phyloP scores from a whole-genome alignment of 53 echinoderm and acorn worm genomes.

The Echinarachnius parma region DNA sequence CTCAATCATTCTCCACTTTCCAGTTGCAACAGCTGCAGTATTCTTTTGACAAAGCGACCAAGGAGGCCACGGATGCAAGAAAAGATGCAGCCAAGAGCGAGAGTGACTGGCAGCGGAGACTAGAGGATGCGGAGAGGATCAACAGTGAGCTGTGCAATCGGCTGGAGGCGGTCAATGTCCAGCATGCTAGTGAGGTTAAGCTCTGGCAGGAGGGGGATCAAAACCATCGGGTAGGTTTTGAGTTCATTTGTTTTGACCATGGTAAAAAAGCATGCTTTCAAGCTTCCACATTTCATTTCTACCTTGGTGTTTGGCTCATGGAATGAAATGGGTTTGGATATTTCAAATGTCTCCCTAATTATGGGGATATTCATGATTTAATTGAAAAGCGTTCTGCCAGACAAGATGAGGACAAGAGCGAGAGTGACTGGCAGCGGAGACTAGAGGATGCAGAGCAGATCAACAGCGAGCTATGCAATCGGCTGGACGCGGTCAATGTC shows the following conservation, averaged over 20 bases:
- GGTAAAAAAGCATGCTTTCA: too few species aligned
- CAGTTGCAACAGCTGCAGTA: constrained; percentile 58
- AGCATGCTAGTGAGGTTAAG: constrained; percentile 32
- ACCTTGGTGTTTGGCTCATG: too few species aligned
- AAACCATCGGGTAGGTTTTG: too few species aligned
- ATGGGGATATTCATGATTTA: too few species aligned
- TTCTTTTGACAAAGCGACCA: constrained; percentile 47
- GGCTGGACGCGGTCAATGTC: constrained; percentile 27
- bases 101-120: constrained; percentile 1
- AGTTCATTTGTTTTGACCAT: too few species aligned
- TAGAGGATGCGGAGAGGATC: constrained; percentile 34
- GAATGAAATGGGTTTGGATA: too few species aligned
- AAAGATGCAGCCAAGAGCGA: constrained; percentile 3
- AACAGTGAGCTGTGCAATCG: constrained; percentile 40
- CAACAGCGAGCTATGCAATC: constrained; percentile 34
- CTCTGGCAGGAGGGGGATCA: constrained; percentile 34
- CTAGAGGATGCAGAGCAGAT: constrained; percentile 33
- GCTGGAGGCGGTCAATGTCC: constrained; percentile 27
- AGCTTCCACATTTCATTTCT: too few species aligned
- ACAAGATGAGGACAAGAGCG: neutral
- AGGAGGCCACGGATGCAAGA: constrained; percentile 5
- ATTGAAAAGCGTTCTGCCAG: too few species aligned
- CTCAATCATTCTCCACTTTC: neutral
- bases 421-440: constrained; percentile 9
- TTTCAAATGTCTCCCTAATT: too few species aligned